Conservation (phyloP, 2,888 invertebrate genomes). For the Chouioia cunea region DNA sequence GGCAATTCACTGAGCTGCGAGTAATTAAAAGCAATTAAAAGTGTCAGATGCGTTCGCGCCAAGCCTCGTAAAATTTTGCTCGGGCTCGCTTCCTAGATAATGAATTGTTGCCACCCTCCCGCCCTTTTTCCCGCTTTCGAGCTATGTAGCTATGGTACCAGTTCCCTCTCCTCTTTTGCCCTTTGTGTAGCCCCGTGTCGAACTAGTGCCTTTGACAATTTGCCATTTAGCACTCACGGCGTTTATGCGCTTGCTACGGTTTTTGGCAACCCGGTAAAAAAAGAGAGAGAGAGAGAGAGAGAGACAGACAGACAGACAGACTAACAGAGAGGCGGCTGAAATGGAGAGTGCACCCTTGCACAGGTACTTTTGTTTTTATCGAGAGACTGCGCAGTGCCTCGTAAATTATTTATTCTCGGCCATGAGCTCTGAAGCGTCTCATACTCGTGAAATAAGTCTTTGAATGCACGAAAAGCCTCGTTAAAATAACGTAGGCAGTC, state of each 20-base stretch:
- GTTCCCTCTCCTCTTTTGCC: slow-evolving; percentile 10
- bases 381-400: no score
- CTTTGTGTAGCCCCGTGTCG: slow-evolving; percentile 31
- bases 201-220: slow-evolving; percentile 15
- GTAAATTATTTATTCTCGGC: neutral
- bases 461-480: neutral
- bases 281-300: no score
- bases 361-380: no score
- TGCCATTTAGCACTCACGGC: neutral
- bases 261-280: no score
- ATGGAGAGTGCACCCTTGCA: no score
- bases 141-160: no score
- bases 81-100: slow-evolving; percentile 12
- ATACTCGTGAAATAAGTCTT: slow-evolving; percentile 4
- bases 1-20: slow-evolving; percentile 28
- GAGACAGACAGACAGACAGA: no score
- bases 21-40: slow-evolving; percentile 39
- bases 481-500: no score
- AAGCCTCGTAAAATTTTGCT: neutral
- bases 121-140: no score
- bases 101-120: slow-evolving; percentile 24
- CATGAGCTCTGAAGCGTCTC: neutral
- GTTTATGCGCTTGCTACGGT: neutral
- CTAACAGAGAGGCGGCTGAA: no score
- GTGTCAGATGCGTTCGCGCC: slow-evolving; percentile 15